These are phyloP conservation scores for Trichonephila clavipes DNA, from an alignment of 1,140 invertebrate species.

Conservation along the genomic window DNA sequence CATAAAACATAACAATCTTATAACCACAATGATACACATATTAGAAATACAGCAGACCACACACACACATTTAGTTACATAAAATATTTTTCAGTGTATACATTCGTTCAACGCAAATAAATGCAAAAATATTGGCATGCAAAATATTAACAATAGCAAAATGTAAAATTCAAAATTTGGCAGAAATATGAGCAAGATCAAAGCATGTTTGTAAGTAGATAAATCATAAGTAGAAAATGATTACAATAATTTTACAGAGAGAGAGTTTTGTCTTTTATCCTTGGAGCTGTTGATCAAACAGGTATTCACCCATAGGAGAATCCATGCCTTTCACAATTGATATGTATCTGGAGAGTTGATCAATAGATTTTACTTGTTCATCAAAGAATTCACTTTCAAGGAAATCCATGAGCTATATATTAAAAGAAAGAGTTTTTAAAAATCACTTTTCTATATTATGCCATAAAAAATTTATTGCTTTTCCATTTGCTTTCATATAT, in stretches of 20 bases:
- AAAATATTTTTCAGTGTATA: background rate
- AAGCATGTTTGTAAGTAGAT: constrained; percentile 20
- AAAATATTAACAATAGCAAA: constrained; percentile 4
- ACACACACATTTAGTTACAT: background rate
- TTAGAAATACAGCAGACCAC: background rate
- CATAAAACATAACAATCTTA: no score
- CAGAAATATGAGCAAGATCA: constrained; percentile 3
- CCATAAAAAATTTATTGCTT: no score
- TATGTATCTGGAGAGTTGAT: constrained; percentile 60
- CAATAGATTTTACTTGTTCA: constrained; percentile 77
- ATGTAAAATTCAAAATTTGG: constrained; percentile 23
- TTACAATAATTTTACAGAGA: constrained; percentile 44
- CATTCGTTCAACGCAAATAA: background rate
- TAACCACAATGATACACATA: no score
- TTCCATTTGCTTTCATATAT: no score
- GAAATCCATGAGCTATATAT: constrained; percentile 73
- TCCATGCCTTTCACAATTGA: constrained; percentile 71
- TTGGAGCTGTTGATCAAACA: constrained; percentile 73
- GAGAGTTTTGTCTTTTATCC: constrained; percentile 52
- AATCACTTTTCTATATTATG: background rate
- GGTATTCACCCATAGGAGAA: constrained; percentile 72
- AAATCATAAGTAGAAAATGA: background rate
- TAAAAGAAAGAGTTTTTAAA: background rate
- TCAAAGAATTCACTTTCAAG: constrained; percentile 73
- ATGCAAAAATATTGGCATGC: constrained; percentile 12